Evolutionary conservation across 2,888 invertebrate species (phyloP).

Genomic region (Mechanitis messenoides): DNA sequence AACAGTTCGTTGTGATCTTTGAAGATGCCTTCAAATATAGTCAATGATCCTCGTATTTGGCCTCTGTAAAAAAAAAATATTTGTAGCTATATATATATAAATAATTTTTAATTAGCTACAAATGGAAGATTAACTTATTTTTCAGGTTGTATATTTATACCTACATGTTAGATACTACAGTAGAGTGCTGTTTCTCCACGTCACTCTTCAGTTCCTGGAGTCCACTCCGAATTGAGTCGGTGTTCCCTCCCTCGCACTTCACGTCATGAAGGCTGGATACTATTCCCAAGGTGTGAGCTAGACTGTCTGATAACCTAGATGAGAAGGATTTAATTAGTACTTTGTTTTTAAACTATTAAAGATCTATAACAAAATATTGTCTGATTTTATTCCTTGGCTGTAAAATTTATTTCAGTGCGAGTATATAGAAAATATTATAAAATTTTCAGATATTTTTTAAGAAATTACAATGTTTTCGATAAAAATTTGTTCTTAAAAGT

Average conservation of each 20-base stretch:
- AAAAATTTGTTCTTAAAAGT: no score
- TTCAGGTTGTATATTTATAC: constrained; percentile 26
- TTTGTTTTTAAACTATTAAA: no score
- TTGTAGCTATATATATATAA: not conserved
- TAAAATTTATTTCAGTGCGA: no score
- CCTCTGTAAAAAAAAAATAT: constrained; percentile 39
- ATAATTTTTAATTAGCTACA: no score
- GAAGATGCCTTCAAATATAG: constrained; percentile 68
- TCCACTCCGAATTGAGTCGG: constrained; percentile 42
- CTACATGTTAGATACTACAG: constrained; percentile 51
- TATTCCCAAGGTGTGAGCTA: constrained; percentile 48
- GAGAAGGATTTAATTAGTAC: constrained; percentile 19
- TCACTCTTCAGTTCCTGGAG: constrained; percentile 46
- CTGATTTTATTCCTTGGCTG: no score
- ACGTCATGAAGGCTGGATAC: constrained; percentile 51
- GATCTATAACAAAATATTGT: no score
- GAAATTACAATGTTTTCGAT: no score
- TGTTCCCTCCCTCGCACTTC: constrained; percentile 41
- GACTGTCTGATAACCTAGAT: constrained; percentile 50
- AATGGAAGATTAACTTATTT: not conserved
- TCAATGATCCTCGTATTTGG: constrained; percentile 55
- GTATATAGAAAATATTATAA: no score
- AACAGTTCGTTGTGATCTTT: constrained; percentile 61
- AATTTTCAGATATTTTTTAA: no score
- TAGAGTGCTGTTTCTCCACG: constrained; percentile 49